These are phyloP conservation scores for Geopemphigus sp. DNA, from an alignment of 1,140 invertebrate genomes.

Conservation along the genomic window DNA sequence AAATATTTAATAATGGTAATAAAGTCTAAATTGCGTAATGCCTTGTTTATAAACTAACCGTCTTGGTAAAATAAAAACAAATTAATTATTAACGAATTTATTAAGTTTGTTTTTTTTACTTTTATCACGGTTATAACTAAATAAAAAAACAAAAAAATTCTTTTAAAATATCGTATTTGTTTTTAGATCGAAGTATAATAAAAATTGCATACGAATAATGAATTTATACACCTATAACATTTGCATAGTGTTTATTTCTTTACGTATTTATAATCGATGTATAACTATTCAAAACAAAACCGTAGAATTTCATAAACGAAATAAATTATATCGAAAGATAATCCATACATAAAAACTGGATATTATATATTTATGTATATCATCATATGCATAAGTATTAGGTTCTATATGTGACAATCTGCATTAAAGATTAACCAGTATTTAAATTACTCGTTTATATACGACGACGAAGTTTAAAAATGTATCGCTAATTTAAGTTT, in stretches of 20 bases:
- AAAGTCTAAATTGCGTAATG: too few relatives aligned
- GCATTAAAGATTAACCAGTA: not conserved
- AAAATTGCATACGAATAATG: not conserved
- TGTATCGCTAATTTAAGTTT: too few relatives aligned
- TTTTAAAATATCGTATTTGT: not conserved
- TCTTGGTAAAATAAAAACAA: too few relatives aligned
- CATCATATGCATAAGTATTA: not conserved
- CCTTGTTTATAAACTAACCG: too few relatives aligned
- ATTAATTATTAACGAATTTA: too few relatives aligned
- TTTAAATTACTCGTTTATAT: not conserved
- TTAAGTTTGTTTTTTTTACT: too few relatives aligned
- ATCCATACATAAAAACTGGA: not conserved
- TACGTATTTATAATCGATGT: not conserved
- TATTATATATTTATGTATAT: not conserved
- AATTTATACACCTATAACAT: not conserved
- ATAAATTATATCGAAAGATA: not conserved
- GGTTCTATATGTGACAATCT: not conserved
- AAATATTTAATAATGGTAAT: too few relatives aligned
- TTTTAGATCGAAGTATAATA: not conserved
- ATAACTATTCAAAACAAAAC: conserved; percentile 7
- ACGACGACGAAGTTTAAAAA: not conserved
- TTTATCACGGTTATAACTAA: not conserved
- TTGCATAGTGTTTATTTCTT: not conserved
- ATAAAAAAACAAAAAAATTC: not conserved
- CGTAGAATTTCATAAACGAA: not conserved